phyloP scores from a whole-genome alignment of 2,797 vertebrate species.

The Graptemys geographica region DNA sequence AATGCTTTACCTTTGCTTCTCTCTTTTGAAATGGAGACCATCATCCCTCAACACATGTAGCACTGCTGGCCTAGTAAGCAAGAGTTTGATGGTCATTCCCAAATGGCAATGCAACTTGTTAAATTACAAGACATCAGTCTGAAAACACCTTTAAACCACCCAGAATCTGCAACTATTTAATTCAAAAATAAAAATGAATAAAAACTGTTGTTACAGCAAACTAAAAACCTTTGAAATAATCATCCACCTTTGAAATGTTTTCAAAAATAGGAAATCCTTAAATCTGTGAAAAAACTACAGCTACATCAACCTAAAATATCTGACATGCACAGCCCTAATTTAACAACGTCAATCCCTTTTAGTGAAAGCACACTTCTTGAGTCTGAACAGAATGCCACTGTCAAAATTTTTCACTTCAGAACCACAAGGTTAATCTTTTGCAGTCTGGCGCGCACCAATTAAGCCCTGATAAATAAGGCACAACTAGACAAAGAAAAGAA shows the following conservation, averaged over 20 bases:
- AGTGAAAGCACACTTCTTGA: conserved; percentile 36
- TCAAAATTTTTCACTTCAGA: conserved; percentile 42
- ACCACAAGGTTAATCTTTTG: conserved; percentile 25
- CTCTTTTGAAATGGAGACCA: neutral
- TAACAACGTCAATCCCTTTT: conserved; percentile 7
- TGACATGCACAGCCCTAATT: neutral
- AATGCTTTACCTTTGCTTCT: neutral
- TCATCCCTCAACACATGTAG: neutral
- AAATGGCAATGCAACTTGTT: neutral
- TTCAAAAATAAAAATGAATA: neutral
- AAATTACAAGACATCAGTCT: neutral
- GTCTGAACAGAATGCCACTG: conserved; percentile 15
- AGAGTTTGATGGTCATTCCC: neutral
- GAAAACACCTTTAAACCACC: neutral
- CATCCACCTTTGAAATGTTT: conserved; percentile 3
- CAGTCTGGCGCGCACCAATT: conserved; percentile 7
- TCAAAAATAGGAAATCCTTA: neutral
- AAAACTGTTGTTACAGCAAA: neutral
- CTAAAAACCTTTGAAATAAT: neutral
- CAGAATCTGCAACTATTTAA: neutral
- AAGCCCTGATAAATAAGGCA: neutral
- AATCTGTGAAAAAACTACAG: neutral
- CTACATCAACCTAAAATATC: neutral
- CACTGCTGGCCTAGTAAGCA: neutral
- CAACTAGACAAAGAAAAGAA: neutral